Evolutionary conservation across 2,113 vertebrate genomes (phyloP).

Genomic region (Corythaeola cristata): DNA sequence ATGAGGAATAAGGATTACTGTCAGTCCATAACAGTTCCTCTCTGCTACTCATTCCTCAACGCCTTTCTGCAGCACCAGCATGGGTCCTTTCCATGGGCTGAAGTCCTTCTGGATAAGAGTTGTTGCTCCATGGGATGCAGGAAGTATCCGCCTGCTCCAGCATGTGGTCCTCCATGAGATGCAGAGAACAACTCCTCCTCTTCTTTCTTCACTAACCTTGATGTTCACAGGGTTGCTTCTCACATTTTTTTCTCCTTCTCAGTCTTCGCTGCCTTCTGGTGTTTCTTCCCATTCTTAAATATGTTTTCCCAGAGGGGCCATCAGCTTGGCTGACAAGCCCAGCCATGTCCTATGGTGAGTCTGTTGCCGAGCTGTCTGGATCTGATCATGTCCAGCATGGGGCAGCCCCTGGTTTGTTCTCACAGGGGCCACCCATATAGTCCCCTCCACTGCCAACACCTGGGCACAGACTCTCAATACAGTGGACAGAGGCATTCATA

Average conservation of each 20-base stretch:
- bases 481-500: not conserved
- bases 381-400: not conserved
- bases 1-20: rapidly evolving
- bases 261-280: not conserved
- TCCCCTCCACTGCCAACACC: not conserved
- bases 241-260: not conserved
- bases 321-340: not conserved
- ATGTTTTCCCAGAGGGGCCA: rapidly evolving
- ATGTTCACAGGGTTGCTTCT: not conserved
- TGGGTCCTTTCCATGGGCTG: not conserved
- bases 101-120: not conserved
- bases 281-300: not conserved
- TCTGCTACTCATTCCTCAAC: not conserved
- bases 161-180: not conserved
- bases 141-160: not conserved
- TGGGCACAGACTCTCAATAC: not conserved
- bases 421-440: not conserved
- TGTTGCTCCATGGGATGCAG: not conserved
- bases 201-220: not conserved
- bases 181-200: not conserved
- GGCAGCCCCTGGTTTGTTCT: not conserved
- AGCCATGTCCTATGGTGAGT: not conserved
- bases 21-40: too few species aligned
- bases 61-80: rapidly evolving
- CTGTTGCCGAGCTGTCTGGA: not conserved